Evolutionary conservation across 2,888 invertebrate species (phyloP).

Genomic region (Drosophila nr. perissopoda): DNA sequence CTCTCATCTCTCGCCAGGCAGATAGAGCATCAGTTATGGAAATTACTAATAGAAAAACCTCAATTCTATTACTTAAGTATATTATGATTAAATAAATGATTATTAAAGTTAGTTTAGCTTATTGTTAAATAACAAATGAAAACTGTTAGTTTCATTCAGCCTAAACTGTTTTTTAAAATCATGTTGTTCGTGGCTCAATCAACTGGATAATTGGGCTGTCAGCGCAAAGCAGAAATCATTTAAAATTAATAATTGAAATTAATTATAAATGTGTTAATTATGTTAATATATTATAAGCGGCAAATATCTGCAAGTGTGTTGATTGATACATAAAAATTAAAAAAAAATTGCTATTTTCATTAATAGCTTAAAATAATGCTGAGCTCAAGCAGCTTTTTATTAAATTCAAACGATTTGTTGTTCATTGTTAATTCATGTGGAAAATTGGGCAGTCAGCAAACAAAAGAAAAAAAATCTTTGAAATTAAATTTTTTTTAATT

Average conservation of each 20-base stretch:
- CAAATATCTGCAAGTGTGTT: neutral
- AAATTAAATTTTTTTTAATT: neutral
- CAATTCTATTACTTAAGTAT: no score
- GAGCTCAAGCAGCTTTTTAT: neutral
- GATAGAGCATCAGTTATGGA: neutral
- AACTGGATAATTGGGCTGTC: neutral
- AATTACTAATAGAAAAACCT: neutral
- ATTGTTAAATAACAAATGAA: neutral
- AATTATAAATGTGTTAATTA: neutral
- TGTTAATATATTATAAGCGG: neutral
- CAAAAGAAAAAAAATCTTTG: no score
- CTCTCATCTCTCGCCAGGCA: neutral
- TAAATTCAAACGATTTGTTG: neutral
- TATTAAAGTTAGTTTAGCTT: neutral
- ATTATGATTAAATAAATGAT: no score
- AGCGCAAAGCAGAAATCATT: neutral
- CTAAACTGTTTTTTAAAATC: neutral
- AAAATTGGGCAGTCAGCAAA: neutral
- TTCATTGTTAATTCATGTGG: neutral
- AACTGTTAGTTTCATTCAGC: neutral
- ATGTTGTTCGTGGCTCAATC: neutral
- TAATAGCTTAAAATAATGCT: neutral
- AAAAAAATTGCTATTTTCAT: neutral
- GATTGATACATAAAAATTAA: no score
- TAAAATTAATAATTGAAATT: neutral